phyloP scores from a whole-genome alignment of 1,140 invertebrate genomes.

The Cyphomyrmex costatus region DNA sequence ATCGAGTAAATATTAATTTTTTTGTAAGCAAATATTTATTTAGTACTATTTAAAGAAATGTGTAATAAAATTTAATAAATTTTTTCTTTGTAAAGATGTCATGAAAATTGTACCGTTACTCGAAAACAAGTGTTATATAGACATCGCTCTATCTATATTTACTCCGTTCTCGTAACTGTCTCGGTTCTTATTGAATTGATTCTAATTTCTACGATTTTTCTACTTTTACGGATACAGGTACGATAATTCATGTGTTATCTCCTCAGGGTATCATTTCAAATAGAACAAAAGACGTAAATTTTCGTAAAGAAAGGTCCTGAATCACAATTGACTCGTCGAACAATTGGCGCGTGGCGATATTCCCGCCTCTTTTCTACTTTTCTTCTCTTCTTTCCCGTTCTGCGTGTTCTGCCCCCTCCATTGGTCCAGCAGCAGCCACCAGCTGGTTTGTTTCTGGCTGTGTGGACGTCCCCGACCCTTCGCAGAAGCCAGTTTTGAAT shows the following conservation, averaged over 20 bases:
- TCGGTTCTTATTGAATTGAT: constrained; percentile 1
- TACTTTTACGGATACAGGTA: constrained; percentile 14
- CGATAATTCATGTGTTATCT: neutral
- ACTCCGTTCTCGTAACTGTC: neutral
- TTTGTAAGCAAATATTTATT: too few relatives aligned
- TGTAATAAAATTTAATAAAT: too few relatives aligned
- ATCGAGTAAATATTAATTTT: too few relatives aligned
- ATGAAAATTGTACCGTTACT: neutral
- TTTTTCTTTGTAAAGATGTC: neutral
- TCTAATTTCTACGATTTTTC: neutral
- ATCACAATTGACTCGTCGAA: neutral
- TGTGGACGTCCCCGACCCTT: constrained; percentile 43
- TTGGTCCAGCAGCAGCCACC: neutral
- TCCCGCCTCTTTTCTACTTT: constrained; percentile 27
- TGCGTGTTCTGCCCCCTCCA: neutral
- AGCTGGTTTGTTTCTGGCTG: constrained; percentile 69
- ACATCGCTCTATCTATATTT: neutral
- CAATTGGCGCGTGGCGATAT: neutral
- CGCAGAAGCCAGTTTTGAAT: constrained; percentile 55
- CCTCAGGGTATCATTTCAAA: neutral
- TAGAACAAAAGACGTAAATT: neutral
- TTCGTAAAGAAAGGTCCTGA: neutral
- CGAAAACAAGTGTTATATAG: neutral
- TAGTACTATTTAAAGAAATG: too few relatives aligned
- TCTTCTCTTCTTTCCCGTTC: constrained; percentile 34